Base-by-base conservation (phyloP, 2,888 invertebrate genomes). In the Napeogenes inachia region DNA sequence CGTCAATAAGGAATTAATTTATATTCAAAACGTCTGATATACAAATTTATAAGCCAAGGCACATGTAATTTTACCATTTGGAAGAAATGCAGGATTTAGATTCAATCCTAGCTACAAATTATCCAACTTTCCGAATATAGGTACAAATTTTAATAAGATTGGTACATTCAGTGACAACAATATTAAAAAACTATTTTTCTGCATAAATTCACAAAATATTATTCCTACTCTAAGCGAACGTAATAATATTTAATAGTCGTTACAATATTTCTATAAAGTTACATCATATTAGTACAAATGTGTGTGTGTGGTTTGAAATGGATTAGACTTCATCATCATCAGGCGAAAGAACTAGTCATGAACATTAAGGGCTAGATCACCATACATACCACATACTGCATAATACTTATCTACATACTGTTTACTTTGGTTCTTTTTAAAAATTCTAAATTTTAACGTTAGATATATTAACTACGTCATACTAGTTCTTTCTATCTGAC, bases 151-250 rank as follows among this genome's bases (percentile, higher is more conserved):
- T 87, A 83, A 84, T 87, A 87, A 87, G 89, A 88, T 89, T 90
- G 89, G 89, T 89, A 90, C 89, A 89, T 89, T 87, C 82, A 87
- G 85, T 89, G 89, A 90, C 87, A 90, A 89, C 88, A 90, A 89
- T 89, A 87, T 90, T 89, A 90, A 88, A 90, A 90, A 90, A 89
- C 89, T 89, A 89, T 88, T 76, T 83, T 87, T 89, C 87, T 89
- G 89, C 89, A 85, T 89, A 88, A 89, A 87, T 86, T 87, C 88
- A 85, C 81, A 87, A 87, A 89, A 87, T 89, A 82, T 87, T 86
- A 86, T 82, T 85, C 84, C 87, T 88, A 88, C 85, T 85, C 89
- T 90, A 90, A 89, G 89, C 89, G 83, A 90, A 90, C 85, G 79
- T 87, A 87, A 75, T 72, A 72, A 82, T 79, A 77, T 66, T 69